These are phyloP conservation scores for Theocolax elegans DNA, from an alignment of 1,140 invertebrate species.

Conservation along the genomic window DNA sequence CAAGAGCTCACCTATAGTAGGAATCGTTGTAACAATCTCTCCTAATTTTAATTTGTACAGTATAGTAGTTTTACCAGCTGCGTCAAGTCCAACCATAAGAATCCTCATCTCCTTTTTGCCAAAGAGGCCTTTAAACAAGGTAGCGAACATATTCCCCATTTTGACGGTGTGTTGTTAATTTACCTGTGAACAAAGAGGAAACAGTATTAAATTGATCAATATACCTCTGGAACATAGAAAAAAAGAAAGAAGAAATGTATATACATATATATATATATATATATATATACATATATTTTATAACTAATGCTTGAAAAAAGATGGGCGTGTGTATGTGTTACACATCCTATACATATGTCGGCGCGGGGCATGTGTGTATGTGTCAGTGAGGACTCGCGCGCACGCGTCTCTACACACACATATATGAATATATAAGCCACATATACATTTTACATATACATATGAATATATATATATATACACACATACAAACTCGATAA, in stretches of 20 bases:
- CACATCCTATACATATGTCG: too few relatives aligned
- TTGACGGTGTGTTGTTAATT: too few relatives aligned
- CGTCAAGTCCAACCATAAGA: constrained; percentile 97
- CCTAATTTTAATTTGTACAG: constrained; percentile 99
- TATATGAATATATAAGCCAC: too few relatives aligned
- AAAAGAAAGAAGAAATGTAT: constrained; percentile 10
- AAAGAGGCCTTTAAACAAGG: constrained; percentile 94
- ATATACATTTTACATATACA: too few relatives aligned
- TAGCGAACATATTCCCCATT: constrained; percentile 89
- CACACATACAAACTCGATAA: too few relatives aligned
- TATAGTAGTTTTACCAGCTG: constrained; percentile 99
- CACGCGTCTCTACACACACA: too few relatives aligned
- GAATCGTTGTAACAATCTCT: constrained; percentile 99
- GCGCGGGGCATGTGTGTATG: too few relatives aligned
- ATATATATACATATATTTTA: background rate
- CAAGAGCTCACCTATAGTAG: constrained; percentile 93
- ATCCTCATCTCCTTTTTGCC: constrained; percentile 99
- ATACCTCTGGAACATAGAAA: background rate
- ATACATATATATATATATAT: background rate
- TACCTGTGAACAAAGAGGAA: constrained; percentile 62
- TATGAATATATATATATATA: too few relatives aligned
- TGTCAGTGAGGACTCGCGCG: too few relatives aligned
- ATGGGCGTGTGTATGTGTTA: too few relatives aligned
- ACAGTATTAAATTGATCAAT: background rate
- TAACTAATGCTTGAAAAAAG: too few relatives aligned